These are phyloP conservation scores for Palythoa grandis DNA, from an alignment of 92 coral and sea anemone genomes.

Conservation along the genomic window DNA sequence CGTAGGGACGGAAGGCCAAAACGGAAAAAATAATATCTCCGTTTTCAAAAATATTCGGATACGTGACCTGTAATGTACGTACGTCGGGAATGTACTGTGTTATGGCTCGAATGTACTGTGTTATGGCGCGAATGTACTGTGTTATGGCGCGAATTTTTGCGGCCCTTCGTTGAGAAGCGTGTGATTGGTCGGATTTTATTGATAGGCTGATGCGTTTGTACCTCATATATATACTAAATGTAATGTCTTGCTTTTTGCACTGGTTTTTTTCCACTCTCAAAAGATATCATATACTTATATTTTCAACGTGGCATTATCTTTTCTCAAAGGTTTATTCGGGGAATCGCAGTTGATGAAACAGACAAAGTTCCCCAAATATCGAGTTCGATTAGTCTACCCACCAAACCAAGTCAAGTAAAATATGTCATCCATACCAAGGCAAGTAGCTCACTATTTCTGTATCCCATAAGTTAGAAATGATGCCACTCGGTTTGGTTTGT, in stretches of 20 bases:
- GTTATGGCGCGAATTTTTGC: neutral
- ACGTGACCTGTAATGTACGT: no score
- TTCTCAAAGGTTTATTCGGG: slow-evolving; percentile 39
- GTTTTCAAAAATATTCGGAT: no score
- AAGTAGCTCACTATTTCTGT: neutral
- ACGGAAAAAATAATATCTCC: no score
- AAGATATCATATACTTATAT: neutral
- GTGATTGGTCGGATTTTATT: neutral
- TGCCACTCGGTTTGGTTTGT: no score
- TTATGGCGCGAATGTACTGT: neutral
- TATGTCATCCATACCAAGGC: slow-evolving; percentile 66
- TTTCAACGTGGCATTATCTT: neutral
- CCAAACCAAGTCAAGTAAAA: slow-evolving; percentile 53
- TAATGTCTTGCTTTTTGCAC: neutral
- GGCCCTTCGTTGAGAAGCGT: neutral
- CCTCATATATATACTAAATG: neutral
- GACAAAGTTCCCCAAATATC: neutral
- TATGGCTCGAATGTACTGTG: neutral
- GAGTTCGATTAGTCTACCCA: slow-evolving; percentile 32
- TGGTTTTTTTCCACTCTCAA: neutral
- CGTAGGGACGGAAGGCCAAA: no score
- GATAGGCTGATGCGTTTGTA: neutral
- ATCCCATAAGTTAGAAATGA: no score
- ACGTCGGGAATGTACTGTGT: neutral
- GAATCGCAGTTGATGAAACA: slow-evolving; percentile 37